These are phyloP conservation scores for Strigamia transsilvanica DNA, from an alignment of 2,888 invertebrate genomes.

Conservation along the genomic window DNA sequence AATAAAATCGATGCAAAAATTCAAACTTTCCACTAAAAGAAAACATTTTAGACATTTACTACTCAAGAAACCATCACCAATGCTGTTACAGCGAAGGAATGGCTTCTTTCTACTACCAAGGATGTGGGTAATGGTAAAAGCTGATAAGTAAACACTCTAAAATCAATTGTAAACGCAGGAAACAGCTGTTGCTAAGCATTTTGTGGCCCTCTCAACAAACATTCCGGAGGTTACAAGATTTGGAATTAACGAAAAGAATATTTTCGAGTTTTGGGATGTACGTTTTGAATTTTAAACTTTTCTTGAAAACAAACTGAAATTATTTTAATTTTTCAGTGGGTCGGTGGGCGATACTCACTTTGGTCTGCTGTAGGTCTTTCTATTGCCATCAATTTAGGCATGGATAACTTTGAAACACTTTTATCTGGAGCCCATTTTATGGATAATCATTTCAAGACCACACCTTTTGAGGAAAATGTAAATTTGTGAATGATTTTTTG, in stretches of 20 bases:
- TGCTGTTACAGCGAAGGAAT: slow-evolving; percentile 95
- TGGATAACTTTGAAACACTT: slow-evolving; percentile 91
- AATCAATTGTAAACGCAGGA: slow-evolving; percentile 60
- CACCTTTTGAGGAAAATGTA: slow-evolving; percentile 92
- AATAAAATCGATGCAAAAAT: neutral
- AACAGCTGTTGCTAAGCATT: slow-evolving; percentile 88
- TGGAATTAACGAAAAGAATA: slow-evolving; percentile 95
- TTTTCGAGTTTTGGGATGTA: slow-evolving; percentile 99
- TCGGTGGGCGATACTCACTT: slow-evolving; percentile 94
- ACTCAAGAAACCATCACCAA: slow-evolving; percentile 99
- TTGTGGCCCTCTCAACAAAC: slow-evolving; percentile 98
- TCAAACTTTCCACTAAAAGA: neutral
- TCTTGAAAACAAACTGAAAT: neutral
- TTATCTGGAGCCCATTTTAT: slow-evolving; percentile 90
- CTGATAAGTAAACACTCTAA: neutral
- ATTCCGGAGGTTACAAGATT: slow-evolving; percentile 92
- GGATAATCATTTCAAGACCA: slow-evolving; percentile 89
- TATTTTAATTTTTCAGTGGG: slow-evolving; percentile 73
- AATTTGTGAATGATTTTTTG: slow-evolving; percentile 60
- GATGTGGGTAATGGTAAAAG: slow-evolving; percentile 71
- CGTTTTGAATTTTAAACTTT: slow-evolving; percentile 59
- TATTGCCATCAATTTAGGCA: slow-evolving; percentile 74
- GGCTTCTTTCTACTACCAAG: slow-evolving; percentile 88
- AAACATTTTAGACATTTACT: slow-evolving; percentile 79
- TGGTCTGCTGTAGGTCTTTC: slow-evolving; percentile 99